Evolutionary conservation across 2,888 invertebrate genomes (phyloP).

Genomic region (Crepidodera aurea): DNA sequence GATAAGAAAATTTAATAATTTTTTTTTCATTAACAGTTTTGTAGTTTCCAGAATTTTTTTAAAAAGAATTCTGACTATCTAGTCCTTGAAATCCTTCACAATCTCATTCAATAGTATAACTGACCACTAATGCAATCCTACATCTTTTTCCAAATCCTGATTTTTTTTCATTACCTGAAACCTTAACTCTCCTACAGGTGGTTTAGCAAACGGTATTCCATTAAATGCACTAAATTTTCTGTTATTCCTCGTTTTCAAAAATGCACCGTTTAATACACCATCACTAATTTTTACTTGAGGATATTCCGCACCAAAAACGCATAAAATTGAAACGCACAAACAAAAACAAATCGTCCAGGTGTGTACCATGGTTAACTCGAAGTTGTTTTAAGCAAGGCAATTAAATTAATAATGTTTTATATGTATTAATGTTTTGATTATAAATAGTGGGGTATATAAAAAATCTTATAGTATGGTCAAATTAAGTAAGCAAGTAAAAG

Average conservation of each 20-base stretch:
- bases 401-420: conserved; percentile 9
- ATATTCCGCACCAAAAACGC: conserved; percentile 13
- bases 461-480: not conserved
- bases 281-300: conserved; percentile 54
- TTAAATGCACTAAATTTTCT: conserved; percentile 61
- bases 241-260: conserved; percentile 57
- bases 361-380: conserved; percentile 6
- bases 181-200: conserved; percentile 56
- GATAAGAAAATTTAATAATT: too few species aligned
- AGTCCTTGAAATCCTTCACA: too few species aligned
- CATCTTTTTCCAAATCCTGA: too few species aligned
- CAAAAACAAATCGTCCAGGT: not conserved
- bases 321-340: conserved; percentile 4
- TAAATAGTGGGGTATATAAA: conserved; percentile 3
- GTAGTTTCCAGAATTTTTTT: too few species aligned
- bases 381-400: conserved; percentile 2
- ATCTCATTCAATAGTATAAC: too few species aligned
- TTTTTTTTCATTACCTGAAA: conserved; percentile 55
- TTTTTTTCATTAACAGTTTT: too few species aligned
- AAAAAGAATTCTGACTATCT: too few species aligned
- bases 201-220: conserved; percentile 60
- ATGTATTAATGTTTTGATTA: not conserved
- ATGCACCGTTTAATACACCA: conserved; percentile 59
- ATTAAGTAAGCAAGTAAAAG: too few species aligned
- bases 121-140: too few species aligned